A percentile compares a stretch with the other conserved stretches of the same genome.
Conservation (phyloP, 2,888 invertebrate species). For the Pterobdella sp. region DNA sequence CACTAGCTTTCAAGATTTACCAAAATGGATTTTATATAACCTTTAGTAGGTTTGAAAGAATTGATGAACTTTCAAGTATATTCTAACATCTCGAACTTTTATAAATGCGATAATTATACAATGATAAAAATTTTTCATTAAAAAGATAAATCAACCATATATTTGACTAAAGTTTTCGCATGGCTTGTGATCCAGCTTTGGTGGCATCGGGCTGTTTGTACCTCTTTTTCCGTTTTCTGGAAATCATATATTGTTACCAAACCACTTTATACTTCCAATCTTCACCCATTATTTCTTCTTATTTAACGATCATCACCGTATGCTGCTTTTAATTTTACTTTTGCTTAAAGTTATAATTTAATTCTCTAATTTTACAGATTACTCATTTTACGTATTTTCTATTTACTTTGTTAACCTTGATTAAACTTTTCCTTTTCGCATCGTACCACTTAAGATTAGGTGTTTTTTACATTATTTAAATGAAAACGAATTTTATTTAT, state of each 20-base stretch:
- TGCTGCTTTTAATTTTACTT: no score
- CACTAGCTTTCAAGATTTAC: conserved; percentile 4
- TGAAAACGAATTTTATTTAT: no score
- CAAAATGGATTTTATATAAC: conserved; percentile 3
- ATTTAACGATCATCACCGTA: background rate
- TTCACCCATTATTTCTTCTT: background rate
- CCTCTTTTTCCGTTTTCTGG: background rate
- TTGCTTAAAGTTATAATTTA: no score
- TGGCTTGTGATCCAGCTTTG: background rate
- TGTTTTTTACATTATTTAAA: no score
- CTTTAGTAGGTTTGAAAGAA: background rate
- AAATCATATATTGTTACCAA: background rate
- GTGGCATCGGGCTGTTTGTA: background rate
- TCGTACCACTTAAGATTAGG: background rate
- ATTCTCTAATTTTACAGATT: background rate
- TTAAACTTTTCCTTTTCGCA: conserved; percentile 7
- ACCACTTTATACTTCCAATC: conserved; percentile 1
- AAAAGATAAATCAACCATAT: background rate
- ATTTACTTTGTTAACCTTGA: background rate
- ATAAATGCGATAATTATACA: no score
- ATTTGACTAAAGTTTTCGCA: background rate
- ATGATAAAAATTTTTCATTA: background rate
- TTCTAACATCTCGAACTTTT: background rate
- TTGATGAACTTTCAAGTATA: background rate
- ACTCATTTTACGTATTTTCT: background rate